Conservation (phyloP, 2,888 invertebrate genomes). For the Acrocera orbiculus region DNA sequence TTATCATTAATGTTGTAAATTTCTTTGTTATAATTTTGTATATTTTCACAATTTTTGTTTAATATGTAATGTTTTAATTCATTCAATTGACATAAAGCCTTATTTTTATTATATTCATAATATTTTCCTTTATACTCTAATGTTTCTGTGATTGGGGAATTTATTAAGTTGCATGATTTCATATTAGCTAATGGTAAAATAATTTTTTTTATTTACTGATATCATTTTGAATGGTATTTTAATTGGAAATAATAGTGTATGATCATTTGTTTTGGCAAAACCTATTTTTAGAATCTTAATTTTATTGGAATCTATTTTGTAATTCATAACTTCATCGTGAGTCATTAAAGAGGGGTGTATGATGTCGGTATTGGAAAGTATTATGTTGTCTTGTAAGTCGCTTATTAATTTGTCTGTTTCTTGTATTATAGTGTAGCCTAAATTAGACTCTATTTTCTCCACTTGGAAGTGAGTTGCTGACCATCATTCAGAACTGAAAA, state of each 20-base stretch:
- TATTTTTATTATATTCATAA: conserved; percentile 5
- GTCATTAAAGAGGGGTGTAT: conserved; percentile 6
- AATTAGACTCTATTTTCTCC: not conserved
- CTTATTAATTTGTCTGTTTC: conserved; percentile 3
- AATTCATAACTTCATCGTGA: too few species aligned
- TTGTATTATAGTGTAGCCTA: conserved; percentile 3
- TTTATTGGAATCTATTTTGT: conserved; percentile 4
- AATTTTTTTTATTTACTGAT: conserved; percentile 6
- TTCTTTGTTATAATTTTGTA: conserved; percentile 3
- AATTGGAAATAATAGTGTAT: conserved; percentile 4
- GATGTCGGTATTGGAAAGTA: conserved; percentile 4
- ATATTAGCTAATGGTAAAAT: conserved; percentile 4
- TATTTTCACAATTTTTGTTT: conserved; percentile 4
- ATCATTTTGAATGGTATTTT: conserved; percentile 6
- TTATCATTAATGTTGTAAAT: conserved; percentile 5
- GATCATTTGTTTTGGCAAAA: conserved; percentile 4
- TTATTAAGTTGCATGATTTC: conserved; percentile 4
- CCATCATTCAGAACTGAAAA: too few species aligned
- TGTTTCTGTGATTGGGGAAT: conserved; percentile 5
- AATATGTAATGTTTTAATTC: conserved; percentile 3
- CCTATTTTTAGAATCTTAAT: conserved; percentile 3
- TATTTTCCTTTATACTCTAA: conserved; percentile 4
- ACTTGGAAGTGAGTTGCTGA: too few species aligned
- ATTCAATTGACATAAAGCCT: conserved; percentile 5
- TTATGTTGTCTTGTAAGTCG: conserved; percentile 5